phyloP scores from a whole-genome alignment of 2,113 vertebrate species.

The Brachypodius melanocephalos region DNA sequence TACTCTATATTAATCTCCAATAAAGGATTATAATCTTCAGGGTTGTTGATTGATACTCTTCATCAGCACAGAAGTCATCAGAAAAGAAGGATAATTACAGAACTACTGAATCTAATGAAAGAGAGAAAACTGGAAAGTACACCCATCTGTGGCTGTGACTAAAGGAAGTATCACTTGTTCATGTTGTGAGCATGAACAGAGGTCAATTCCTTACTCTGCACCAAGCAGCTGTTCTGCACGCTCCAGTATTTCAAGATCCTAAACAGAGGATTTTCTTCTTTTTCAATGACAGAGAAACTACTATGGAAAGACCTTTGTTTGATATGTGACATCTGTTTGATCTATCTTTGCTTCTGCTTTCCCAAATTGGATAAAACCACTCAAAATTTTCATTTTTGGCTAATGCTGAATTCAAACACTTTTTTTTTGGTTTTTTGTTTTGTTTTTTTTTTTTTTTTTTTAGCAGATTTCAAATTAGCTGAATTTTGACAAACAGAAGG shows the following conservation, averaged over 20 bases:
- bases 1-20: neutral
- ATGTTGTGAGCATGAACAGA: neutral
- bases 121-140: neutral
- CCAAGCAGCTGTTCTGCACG: fast-evolving
- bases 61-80: neutral
- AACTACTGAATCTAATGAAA: neutral
- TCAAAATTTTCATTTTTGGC: neutral
- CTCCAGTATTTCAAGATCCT: neutral
- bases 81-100: neutral
- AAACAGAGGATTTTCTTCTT: neutral
- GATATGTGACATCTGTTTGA: neutral
- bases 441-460: too few species aligned
- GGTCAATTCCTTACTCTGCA: neutral
- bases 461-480: neutral
- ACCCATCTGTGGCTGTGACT: too few species aligned
- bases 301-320: neutral
- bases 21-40: neutral
- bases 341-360: neutral
- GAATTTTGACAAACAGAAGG: neutral
- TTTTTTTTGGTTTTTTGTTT: too few species aligned
- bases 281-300: neutral
- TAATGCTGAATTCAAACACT: neutral
- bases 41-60: fast-evolving
- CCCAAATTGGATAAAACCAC: neutral
- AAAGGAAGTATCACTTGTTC: neutral